Percentiles rank a stretch among this genome's conserved stretches.
Conservation (phyloP, 2,888 invertebrate species). For the Machimus atricapillus region DNA sequence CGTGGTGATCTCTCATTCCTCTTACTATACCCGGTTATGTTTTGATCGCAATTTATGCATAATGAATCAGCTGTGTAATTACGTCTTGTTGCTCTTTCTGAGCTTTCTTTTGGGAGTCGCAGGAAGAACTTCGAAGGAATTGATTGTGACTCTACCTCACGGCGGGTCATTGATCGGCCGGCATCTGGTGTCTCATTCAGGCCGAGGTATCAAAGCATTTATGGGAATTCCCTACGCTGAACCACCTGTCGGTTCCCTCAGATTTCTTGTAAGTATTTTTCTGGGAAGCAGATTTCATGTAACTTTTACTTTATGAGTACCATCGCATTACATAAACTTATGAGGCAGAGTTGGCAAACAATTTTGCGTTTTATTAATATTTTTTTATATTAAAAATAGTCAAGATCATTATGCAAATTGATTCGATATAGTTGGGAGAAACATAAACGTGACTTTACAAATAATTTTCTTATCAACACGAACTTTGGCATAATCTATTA, state of each 20-base stretch:
- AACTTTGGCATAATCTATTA: not conserved
- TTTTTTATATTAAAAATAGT: not conserved
- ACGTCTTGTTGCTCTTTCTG: not conserved
- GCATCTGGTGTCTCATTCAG: constrained; percentile 66
- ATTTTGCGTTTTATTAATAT: not conserved
- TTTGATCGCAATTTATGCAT: not conserved
- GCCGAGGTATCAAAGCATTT: constrained; percentile 68
- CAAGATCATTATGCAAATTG: not conserved
- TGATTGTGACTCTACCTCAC: constrained; percentile 57
- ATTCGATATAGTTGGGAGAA: not conserved
- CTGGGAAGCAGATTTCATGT: not conserved
- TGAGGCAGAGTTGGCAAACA: not conserved
- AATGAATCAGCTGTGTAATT: not conserved
- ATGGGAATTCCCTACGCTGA: constrained; percentile 71
- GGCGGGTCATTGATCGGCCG: constrained; percentile 67
- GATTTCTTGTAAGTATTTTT: constrained; percentile 67
- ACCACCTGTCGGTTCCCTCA: constrained; percentile 68
- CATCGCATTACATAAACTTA: not conserved
- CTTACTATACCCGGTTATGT: not conserved
- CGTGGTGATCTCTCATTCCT: not conserved
- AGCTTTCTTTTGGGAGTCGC: not conserved
- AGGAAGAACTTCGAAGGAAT: constrained; percentile 53
- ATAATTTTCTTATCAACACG: not conserved
- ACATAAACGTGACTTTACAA: not conserved
- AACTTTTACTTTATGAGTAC: not conserved